Percentiles rank a stretch among this genome's conserved stretches.
These are phyloP conservation scores for Coelinius sp. DNA, from an alignment of 2,888 invertebrate genomes.

Conservation along the genomic window DNA sequence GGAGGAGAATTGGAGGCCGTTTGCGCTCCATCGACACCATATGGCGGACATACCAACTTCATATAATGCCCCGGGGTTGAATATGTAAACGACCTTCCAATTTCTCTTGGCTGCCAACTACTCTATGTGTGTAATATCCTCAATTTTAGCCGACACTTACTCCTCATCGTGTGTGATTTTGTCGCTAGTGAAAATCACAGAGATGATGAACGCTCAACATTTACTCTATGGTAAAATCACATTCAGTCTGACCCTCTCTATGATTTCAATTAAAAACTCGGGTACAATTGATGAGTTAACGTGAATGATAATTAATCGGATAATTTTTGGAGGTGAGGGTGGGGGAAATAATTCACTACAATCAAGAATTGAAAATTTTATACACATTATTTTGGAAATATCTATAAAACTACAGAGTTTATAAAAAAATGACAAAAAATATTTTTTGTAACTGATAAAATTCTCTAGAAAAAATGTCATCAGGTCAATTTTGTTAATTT, in stretches of 20 bases:
- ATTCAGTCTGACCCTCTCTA: no score
- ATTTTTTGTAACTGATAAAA: no score
- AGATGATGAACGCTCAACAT: constrained; percentile 16
- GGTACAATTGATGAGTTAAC: background rate
- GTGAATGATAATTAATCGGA: background rate
- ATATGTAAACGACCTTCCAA: constrained; percentile 52
- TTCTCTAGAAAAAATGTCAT: no score
- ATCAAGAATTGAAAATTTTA: no score
- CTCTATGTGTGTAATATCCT: background rate
- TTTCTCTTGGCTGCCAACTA: constrained; percentile 26
- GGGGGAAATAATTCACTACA: no score
- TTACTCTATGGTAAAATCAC: background rate
- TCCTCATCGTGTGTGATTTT: constrained; percentile 14
- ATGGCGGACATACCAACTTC: constrained; percentile 58
- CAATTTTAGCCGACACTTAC: background rate
- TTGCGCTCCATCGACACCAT: constrained; percentile 60
- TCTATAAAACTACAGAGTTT: no score
- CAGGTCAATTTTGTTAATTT: no score
- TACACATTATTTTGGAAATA: no score
- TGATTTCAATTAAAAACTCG: background rate
- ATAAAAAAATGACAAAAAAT: no score
- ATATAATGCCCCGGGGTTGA: constrained; percentile 50
- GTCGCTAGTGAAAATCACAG: background rate
- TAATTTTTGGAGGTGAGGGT: background rate
- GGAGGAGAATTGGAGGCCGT: constrained; percentile 46